A percentile compares a stretch with the other conserved stretches of the same genome.
Evolutionary conservation across 2,888 invertebrate species (phyloP).

Genomic region (Muschampia plurimacula): DNA sequence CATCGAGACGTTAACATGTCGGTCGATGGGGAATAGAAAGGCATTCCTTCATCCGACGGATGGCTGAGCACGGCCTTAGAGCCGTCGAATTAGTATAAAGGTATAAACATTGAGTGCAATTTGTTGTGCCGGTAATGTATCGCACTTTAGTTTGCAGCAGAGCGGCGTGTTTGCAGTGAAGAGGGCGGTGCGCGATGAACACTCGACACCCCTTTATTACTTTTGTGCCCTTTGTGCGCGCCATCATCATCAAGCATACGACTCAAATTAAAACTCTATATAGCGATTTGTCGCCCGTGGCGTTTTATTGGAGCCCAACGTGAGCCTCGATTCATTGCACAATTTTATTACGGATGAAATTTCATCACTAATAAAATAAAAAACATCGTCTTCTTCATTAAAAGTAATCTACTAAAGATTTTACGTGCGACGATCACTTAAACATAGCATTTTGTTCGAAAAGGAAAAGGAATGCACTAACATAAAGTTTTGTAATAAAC

Average conservation of each 20-base stretch:
- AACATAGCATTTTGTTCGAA: background rate
- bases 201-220: slow-evolving; percentile 82
- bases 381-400: background rate
- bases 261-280: slow-evolving; percentile 75
- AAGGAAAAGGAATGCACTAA: slow-evolving; percentile 17
- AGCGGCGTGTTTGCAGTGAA: slow-evolving; percentile 46
- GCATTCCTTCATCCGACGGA: slow-evolving; percentile 41
- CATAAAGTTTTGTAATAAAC: slow-evolving; percentile 35
- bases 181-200: slow-evolving; percentile 59
- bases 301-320: slow-evolving; percentile 43
- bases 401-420: background rate
- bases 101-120: slow-evolving; percentile 33
- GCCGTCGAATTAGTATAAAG: slow-evolving; percentile 25
- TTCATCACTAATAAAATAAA: background rate
- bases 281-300: slow-evolving; percentile 62
- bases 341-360: slow-evolving; percentile 14
- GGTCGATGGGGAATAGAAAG: slow-evolving; percentile 41
- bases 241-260: slow-evolving; percentile 74
- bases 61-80: slow-evolving; percentile 21
- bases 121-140: slow-evolving; percentile 41
- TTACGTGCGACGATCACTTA: background rate
- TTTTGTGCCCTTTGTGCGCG: slow-evolving; percentile 75
- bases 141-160: slow-evolving; percentile 43
- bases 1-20: slow-evolving; percentile 48
- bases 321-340: slow-evolving; percentile 15